Evolutionary conservation across 2,797 vertebrate species (phyloP).

Genomic region (Syngnathus acus): DNA sequence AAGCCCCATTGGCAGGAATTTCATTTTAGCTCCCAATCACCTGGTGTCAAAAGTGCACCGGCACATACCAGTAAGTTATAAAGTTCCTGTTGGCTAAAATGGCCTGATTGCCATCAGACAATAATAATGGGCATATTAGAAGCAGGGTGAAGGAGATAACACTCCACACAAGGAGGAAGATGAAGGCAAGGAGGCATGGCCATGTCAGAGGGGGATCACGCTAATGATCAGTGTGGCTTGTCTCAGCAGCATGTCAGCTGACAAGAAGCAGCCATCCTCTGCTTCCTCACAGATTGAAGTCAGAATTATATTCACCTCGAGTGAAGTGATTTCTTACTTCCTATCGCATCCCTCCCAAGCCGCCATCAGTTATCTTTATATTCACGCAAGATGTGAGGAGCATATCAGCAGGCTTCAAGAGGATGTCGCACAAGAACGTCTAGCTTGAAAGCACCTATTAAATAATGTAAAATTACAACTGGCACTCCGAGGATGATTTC

Average conservation of each 20-base stretch:
- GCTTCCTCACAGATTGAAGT: not conserved
- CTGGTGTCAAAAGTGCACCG: not conserved
- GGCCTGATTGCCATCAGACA: slow-evolving; percentile 12
- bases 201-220: slow-evolving; percentile 46
- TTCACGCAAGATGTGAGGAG: not conserved
- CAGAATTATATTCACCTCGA: not conserved
- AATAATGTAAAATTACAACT: not conserved
- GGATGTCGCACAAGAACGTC: not conserved
- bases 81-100: slow-evolving; percentile 3
- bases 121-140: slow-evolving; percentile 9
- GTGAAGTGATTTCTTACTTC: not conserved
- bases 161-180: slow-evolving; percentile 30
- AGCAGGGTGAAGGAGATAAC: slow-evolving; percentile 18
- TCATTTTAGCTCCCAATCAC: slow-evolving; percentile 7
- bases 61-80: not conserved
- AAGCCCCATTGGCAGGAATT: slow-evolving; percentile 7
- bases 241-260: slow-evolving; percentile 56
- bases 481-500: not conserved
- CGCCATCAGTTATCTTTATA: not conserved
- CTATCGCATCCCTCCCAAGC: not conserved
- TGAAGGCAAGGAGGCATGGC: slow-evolving; percentile 18
- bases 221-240: slow-evolving; percentile 62
- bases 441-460: not conserved
- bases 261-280: slow-evolving; percentile 15
- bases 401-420: not conserved